Conservation (phyloP, 2,797 vertebrate species). For the Melanotaenia parkinsoni region DNA sequence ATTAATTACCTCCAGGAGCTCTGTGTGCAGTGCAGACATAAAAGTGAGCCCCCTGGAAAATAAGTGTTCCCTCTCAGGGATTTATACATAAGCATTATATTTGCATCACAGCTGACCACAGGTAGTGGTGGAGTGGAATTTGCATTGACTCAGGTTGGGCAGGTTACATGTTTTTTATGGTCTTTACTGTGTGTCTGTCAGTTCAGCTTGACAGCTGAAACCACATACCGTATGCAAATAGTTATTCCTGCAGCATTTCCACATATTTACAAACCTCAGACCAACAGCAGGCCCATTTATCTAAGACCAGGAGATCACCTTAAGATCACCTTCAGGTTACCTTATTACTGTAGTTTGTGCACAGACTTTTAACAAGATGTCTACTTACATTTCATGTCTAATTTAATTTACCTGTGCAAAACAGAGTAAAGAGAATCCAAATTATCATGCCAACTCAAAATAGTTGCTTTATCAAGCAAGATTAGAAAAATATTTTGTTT, state of each 20-base stretch:
- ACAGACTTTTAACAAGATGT: constrained; percentile 31
- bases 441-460: not conserved
- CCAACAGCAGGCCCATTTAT: constrained; percentile 56
- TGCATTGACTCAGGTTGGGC: constrained; percentile 55
- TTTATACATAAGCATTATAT: constrained; percentile 60
- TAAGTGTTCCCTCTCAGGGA: constrained; percentile 14
- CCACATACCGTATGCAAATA: constrained; percentile 64
- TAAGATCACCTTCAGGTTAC: constrained; percentile 66
- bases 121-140: constrained; percentile 55
- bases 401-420: constrained; percentile 5
- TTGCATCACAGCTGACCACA: constrained; percentile 67
- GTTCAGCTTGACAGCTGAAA: constrained; percentile 33
- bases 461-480: not conserved
- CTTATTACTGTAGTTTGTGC: constrained; percentile 31
- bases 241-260: constrained; percentile 52
- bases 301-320: constrained; percentile 65
- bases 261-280: constrained; percentile 67
- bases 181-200: constrained; percentile 55
- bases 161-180: constrained; percentile 38
- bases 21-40: constrained; percentile 27
- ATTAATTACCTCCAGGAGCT: constrained; percentile 56
- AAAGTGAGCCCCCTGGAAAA: constrained; percentile 44
- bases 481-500: not conserved
- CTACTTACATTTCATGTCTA: constrained; percentile 16
- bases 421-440: not conserved